A percentile compares a stretch with the other conserved stretches of the same genome.
These are phyloP conservation scores for Chiridota heheva DNA, from an alignment of 35 echinoderm and acorn worm species.

Conservation along the genomic window DNA sequence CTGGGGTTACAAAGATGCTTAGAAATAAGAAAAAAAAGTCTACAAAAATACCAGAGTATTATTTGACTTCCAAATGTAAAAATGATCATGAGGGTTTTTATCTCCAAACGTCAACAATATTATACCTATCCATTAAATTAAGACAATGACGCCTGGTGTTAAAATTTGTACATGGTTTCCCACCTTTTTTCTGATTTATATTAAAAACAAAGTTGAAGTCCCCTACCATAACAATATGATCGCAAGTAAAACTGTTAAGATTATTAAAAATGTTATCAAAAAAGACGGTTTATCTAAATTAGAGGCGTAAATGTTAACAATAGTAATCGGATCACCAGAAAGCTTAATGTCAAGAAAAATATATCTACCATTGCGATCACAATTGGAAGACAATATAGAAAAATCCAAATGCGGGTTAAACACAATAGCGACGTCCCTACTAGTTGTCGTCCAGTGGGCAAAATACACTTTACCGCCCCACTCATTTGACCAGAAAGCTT, in stretches of 20 bases:
- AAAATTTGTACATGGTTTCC: conserved; percentile 6
- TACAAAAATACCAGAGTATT: too few relatives aligned
- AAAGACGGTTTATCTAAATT: not conserved
- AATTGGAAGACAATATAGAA: not conserved
- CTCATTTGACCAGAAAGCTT: not conserved
- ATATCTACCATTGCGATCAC: not conserved
- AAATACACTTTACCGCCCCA: conserved; percentile 1
- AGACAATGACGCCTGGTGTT: not conserved
- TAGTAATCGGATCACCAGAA: not conserved
- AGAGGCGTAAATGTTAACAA: not conserved
- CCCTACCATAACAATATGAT: not conserved
- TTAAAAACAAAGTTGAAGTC: conserved; percentile 17
- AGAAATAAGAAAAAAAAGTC: too few relatives aligned
- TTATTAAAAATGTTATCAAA: not conserved
- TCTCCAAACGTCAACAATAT: too few relatives aligned
- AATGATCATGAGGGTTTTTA: too few relatives aligned
- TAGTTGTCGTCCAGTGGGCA: not conserved
- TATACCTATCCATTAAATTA: too few relatives aligned
- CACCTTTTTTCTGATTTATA: not conserved
- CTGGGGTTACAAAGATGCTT: too few relatives aligned
- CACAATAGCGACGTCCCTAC: not conserved
- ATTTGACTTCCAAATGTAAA: too few relatives aligned
- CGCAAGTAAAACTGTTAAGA: not conserved
- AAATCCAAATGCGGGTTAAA: not conserved
- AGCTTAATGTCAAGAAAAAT: not conserved